Evolutionary conservation across 1,140 invertebrate species (phyloP), one percentile per base, ranked within the genome.

Genomic region (Pantala flavescens): DNA sequence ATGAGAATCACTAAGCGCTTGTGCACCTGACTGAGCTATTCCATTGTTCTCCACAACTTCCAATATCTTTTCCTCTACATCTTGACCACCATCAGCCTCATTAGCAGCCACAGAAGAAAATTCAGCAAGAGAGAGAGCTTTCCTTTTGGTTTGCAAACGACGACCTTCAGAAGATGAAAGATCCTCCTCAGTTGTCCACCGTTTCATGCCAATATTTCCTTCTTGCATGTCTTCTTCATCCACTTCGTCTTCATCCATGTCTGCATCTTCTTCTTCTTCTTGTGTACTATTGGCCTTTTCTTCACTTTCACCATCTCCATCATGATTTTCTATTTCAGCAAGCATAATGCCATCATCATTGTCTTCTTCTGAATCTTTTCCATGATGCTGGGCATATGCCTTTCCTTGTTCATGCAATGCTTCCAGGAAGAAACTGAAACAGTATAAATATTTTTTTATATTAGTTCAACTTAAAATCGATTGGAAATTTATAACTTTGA

Each of bases 391-490:
- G 10, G 75, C 28, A 73, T 55, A 72, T 12, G 74, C 74, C 71
- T 77, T 78, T 79, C 91, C 89, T 79, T 91, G 87, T 79, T 91
- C 90, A 75, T 91, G 89, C n/a, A 92, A 78, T 71, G 87, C 83
- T 78, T 92, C 90, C 73, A 92, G 81, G 5, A 92, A 80, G 81
- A 89, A 85, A 77, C 82, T 83, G 76, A 43, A 78, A 77, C 73
- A 76, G 74, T 12, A 63, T 36, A 36, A 36, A 36, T 36, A n/a
- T n/a, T n/a, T n/a, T n/a, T n/a, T n/a, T n/a, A n/a, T n/a, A n/a
- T n/a, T n/a, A n/a, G n/a, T n/a, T n/a, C n/a, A n/a, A n/a, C n/a
- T n/a, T n/a, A n/a, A n/a, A n/a, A n/a, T n/a, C n/a, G n/a, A n/a
- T n/a, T n/a, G n/a, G n/a, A n/a, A n/a, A n/a, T n/a, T n/a, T n/a